Evolutionary conservation across 2,888 invertebrate genomes (phyloP).

Genomic region (Apoderus coryli): DNA sequence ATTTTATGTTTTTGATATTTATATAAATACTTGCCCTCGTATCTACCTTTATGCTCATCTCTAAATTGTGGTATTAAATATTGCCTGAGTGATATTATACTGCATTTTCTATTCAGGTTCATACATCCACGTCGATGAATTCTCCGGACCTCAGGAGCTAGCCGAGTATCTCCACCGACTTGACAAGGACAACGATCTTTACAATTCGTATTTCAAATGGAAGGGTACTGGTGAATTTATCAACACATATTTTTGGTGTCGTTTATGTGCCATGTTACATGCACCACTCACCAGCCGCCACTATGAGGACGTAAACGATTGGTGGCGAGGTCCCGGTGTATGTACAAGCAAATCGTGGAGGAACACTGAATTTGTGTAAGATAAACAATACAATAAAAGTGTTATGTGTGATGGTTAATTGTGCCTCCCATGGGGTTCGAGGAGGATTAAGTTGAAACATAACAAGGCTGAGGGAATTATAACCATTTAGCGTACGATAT

Average conservation of each 20-base stretch:
- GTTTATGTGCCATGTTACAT: conserved; percentile 75
- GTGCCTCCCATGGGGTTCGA: no score
- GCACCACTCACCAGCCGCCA: conserved; percentile 40
- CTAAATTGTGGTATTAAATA: no score
- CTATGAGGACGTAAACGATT: conserved; percentile 75
- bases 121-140: conserved; percentile 93
- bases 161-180: conserved; percentile 75
- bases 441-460: no score
- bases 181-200: conserved; percentile 75
- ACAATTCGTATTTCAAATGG: conserved; percentile 88
- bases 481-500: no score
- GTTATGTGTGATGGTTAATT: no score
- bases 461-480: no score
- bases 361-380: conserved; percentile 25
- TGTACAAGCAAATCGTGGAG: conserved; percentile 64
- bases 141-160: conserved; percentile 70
- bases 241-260: conserved; percentile 90
- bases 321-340: conserved; percentile 77
- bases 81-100: no score
- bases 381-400: no score
- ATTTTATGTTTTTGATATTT: no score
- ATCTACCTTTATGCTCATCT: no score
- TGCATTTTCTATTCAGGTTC: no score
- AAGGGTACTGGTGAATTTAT: conserved; percentile 91
- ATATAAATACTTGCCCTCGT: no score